Conservation (phyloP, 2,113 vertebrate genomes). For the Oreochromis tanganicae region DNA sequence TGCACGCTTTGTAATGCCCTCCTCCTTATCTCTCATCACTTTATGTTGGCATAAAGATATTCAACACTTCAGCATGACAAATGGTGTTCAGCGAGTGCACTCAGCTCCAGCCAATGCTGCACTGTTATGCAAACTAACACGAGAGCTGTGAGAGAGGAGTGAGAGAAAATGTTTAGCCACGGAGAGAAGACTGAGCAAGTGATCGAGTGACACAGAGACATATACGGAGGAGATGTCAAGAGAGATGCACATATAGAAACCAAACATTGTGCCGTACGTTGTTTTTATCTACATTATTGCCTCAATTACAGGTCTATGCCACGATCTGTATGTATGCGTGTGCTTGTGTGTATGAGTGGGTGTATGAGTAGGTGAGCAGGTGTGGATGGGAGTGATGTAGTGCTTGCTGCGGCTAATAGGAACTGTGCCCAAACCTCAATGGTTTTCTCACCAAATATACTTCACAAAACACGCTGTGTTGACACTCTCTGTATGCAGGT, state of each 20-base stretch:
- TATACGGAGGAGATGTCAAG: conserved; percentile 3
- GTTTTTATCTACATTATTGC: neutral
- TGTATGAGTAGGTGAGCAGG: neutral
- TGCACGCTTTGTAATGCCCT: neutral
- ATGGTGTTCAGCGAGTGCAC: conserved; percentile 49
- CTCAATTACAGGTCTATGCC: neutral
- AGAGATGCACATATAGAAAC: neutral
- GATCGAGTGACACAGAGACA: neutral
- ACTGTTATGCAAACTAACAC: conserved; percentile 62
- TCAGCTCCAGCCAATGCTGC: conserved; percentile 49
- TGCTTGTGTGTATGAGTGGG: neutral
- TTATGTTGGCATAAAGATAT: conserved; percentile 25
- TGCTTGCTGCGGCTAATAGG: neutral
- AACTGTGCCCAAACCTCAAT: neutral
- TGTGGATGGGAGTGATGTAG: neutral
- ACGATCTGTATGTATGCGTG: neutral
- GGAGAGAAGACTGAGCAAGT: neutral
- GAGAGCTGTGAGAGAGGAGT: conserved; percentile 22
- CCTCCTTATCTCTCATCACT: neutral
- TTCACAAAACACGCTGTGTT: neutral
- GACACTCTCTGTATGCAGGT: neutral
- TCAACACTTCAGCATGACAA: conserved; percentile 46
- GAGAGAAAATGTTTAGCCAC: conserved; percentile 11
- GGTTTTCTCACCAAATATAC: neutral
- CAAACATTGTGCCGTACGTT: neutral